A percentile compares a stretch with the other conserved stretches of the same genome.
phyloP scores from a whole-genome alignment of 2,888 invertebrate genomes.

The Ommatoiulus sabulosus region DNA sequence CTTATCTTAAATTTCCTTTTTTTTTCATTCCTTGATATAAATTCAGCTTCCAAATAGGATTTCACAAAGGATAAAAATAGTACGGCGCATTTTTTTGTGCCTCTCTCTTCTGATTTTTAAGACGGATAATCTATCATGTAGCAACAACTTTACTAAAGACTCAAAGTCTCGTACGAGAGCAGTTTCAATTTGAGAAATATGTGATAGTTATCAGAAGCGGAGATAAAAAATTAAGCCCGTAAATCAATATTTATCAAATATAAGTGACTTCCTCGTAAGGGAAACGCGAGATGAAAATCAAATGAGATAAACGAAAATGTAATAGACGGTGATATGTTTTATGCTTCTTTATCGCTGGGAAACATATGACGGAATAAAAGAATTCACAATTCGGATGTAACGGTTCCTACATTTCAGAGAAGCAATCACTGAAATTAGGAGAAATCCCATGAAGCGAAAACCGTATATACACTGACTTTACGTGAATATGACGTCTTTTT shows the following conservation, averaged over 20 bases:
- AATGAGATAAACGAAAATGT: conserved; percentile 7
- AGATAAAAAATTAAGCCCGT: conserved; percentile 29
- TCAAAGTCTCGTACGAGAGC: not conserved
- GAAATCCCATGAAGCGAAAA: no score
- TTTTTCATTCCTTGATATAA: conserved; percentile 10
- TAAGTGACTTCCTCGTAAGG: not conserved
- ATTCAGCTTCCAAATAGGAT: not conserved
- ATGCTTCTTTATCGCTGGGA: not conserved
- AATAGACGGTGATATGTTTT: not conserved
- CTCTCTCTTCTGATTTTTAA: conserved; percentile 27
- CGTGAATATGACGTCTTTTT: no score
- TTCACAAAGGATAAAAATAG: conserved; percentile 20
- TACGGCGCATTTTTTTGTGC: not conserved
- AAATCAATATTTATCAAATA: conserved; percentile 48
- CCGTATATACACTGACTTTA: no score
- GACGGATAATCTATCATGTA: conserved; percentile 47
- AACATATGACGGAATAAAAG: no score
- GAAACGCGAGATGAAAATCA: conserved; percentile 18
- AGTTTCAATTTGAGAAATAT: conserved; percentile 41
- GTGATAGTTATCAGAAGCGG: conserved; percentile 20
- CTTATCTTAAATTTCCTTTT: conserved; percentile 9
- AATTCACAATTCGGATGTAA: no score
- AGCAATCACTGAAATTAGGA: no score
- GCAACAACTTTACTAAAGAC: conserved; percentile 15
- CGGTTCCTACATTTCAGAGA: no score